Evolutionary conservation across 2,888 invertebrate genomes (phyloP).

Genomic region (Dolomedes plantarius): DNA sequence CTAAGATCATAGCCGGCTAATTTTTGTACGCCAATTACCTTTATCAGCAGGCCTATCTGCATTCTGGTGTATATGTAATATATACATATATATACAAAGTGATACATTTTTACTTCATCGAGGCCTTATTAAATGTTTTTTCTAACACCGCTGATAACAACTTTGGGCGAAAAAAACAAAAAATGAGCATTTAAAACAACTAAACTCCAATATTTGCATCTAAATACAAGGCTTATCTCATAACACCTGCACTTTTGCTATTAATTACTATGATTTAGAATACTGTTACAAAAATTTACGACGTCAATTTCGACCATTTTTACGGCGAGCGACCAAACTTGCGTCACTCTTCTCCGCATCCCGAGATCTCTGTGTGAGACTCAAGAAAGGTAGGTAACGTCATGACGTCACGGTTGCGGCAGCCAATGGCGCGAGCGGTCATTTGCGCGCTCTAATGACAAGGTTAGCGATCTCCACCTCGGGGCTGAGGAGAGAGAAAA

Average conservation of each 20-base stretch:
- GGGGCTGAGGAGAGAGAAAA: conserved; percentile 30
- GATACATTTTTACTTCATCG: not conserved
- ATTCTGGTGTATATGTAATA: not conserved
- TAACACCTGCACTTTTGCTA: conserved; percentile 35
- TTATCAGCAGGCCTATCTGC: not conserved
- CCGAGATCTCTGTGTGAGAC: conserved; percentile 28
- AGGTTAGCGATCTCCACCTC: conserved; percentile 63
- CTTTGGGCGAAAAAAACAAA: not conserved
- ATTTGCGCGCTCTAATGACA: conserved; percentile 68
- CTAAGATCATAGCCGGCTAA: not conserved
- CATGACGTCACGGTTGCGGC: conserved; percentile 56
- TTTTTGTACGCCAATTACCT: not conserved
- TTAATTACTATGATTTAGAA: conserved; percentile 62
- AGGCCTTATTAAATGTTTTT: not conserved
- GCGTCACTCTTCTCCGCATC: conserved; percentile 36
- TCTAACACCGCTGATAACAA: not conserved
- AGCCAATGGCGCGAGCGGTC: conserved; percentile 66
- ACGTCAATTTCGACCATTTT: conserved; percentile 8
- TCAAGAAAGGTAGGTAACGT: conserved; percentile 37
- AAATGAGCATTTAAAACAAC: not conserved
- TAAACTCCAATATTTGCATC: not conserved
- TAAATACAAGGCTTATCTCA: conserved; percentile 21
- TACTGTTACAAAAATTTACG: conserved; percentile 50
- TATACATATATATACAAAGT: not conserved
- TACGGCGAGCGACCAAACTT: conserved; percentile 5